Conservation (phyloP, 1,140 invertebrate genomes). For the Drosophila trapezifrons region DNA sequence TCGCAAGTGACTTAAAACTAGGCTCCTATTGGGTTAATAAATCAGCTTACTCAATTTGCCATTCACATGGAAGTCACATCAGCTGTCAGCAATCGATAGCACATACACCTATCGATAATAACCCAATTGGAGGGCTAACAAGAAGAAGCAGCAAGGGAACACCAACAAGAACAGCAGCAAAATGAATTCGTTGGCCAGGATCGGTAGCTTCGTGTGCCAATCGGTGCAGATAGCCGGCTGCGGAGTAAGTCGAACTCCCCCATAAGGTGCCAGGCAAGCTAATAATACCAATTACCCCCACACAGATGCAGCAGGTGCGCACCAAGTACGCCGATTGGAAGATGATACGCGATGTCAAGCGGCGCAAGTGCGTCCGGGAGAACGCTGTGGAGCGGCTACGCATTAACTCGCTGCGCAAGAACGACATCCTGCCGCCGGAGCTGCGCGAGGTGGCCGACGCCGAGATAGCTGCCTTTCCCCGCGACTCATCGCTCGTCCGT, state of each 20-base stretch:
- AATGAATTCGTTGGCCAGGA: constrained; percentile 69
- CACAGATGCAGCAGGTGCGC: constrained; percentile 88
- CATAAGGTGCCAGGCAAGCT: background rate
- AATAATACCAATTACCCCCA: background rate
- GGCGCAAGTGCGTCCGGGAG: constrained; percentile 89
- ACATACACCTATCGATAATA: background rate
- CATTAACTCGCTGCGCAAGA: constrained; percentile 91
- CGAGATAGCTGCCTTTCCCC: constrained; percentile 90
- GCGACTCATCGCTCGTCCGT: constrained; percentile 88
- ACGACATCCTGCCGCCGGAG: constrained; percentile 92
- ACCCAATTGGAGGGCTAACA: background rate
- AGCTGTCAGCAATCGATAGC: constrained; percentile 32
- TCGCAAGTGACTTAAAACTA: background rate
- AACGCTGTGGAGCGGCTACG: constrained; percentile 89
- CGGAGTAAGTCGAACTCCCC: constrained; percentile 59
- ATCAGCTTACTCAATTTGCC: background rate
- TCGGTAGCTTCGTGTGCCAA: constrained; percentile 67
- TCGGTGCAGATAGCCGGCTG: constrained; percentile 75
- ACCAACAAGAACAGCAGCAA: constrained; percentile 10
- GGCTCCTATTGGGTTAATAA: background rate
- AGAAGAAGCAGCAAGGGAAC: background rate
- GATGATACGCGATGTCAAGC: constrained; percentile 93
- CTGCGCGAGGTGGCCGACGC: constrained; percentile 90
- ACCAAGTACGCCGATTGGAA: constrained; percentile 90
- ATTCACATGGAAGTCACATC: constrained; percentile 1